These are phyloP conservation scores for Anseranas semipalmata DNA, from an alignment of 2,113 vertebrate genomes.

Conservation along the genomic window DNA sequence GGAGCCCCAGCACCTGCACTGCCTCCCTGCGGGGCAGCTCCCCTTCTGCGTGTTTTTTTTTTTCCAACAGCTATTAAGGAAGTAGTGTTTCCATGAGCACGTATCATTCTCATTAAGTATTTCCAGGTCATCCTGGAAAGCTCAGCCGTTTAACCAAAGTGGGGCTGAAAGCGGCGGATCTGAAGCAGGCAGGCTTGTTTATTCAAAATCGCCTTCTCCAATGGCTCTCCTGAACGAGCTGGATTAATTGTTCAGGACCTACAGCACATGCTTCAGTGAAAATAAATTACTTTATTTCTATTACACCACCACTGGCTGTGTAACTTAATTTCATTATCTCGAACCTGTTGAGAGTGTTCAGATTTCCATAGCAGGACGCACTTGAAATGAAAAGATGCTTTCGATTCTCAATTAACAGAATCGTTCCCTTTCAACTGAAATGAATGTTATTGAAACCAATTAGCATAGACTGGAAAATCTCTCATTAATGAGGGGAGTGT, in stretches of 20 bases:
- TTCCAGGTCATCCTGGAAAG: not conserved
- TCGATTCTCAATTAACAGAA: constrained; percentile 98
- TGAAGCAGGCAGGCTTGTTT: constrained; percentile 56
- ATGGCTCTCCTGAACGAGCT: constrained; percentile 69
- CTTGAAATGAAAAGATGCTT: constrained; percentile 97
- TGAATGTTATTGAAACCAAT: constrained; percentile 99
- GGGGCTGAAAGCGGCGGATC: constrained; percentile 64
- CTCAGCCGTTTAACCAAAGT: constrained; percentile 42
- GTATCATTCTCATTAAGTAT: not conserved
- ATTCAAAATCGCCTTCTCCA: constrained; percentile 57
- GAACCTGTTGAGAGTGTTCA: constrained; percentile 95
- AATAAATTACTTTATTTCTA: constrained; percentile 98
- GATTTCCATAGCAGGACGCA: constrained; percentile 92
- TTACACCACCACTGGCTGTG: constrained; percentile 86
- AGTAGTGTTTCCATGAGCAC: constrained; percentile 18
- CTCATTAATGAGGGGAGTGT: constrained; percentile 99
- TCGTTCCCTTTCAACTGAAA: constrained; percentile 99
- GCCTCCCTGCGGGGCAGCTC: not conserved
- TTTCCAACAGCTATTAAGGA: constrained; percentile 29
- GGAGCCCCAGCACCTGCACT: not conserved
- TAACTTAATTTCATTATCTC: constrained; percentile 99
- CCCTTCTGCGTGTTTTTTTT: not conserved
- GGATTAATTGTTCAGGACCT: constrained; percentile 92
- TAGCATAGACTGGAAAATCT: constrained; percentile 99
- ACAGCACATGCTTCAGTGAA: constrained; percentile 95